Base-by-base conservation (phyloP, 2,113 vertebrate species). In the Mus spicilegus region DNA sequence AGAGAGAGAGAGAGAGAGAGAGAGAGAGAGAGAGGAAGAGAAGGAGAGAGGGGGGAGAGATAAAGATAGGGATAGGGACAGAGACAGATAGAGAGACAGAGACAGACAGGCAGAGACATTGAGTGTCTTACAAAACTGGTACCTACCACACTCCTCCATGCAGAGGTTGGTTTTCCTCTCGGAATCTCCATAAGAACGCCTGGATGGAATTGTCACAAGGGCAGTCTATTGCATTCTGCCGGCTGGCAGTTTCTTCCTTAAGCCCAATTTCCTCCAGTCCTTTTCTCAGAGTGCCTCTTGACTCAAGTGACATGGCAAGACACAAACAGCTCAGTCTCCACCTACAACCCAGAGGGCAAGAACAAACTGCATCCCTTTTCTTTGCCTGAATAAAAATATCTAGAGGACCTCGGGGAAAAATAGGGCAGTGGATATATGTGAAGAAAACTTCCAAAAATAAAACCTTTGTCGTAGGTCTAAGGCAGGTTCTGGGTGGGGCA, bases 1-100 rank as follows among this genome's bases (percentile, higher is more conserved):
- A n/a, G 0, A n/a, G 5, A 36, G 16, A 16, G 11, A n/a, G 14
- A n/a, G 2, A 39, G 16, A 39, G 11, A 58, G 8, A 58, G 0
- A 8, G 28, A 12, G 17, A 3, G 36, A 5, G 49, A 10, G 9
- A 22, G 17, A 39, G 67, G 26, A 13, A 78, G 2, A 51, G 11
- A 36, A 6, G 28, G 26, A 12, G 16, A 4, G 33, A 33, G 11
- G 11, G 2, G 33, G 12, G 28, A 80, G 2, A 42, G 11, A n/a
- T 0, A 46, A 5, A 56, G 33, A 3, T 13, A 56, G 17, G 51
- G 10, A 56, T 8, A 56, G 9, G 56, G 10, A 58, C 7, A 54
- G 54, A 17, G 12, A 77, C 24, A 49, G 51, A 17, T 17, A 56
- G 30, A 36, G 7, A 49, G 73, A 76, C 17, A 56, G 9, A 81